Conservation (phyloP, 2,888 invertebrate genomes). For the Agrilus mali region DNA sequence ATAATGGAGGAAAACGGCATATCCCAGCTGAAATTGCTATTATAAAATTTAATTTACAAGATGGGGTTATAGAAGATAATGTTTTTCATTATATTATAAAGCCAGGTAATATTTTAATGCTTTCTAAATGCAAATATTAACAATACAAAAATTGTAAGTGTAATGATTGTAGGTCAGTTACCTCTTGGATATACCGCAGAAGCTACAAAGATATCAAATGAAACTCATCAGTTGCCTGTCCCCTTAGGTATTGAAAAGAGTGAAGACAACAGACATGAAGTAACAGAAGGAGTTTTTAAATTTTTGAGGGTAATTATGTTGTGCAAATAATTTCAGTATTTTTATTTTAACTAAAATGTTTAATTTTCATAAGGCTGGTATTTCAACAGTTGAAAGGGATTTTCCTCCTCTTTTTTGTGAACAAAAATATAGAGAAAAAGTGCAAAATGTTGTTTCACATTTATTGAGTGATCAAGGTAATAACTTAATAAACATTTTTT, state of each 20-base stretch:
- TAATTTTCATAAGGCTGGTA: not conserved
- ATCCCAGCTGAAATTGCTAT: slow-evolving; percentile 42
- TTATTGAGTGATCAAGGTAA: slow-evolving; percentile 14
- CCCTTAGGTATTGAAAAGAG: slow-evolving; percentile 22
- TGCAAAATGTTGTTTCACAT: slow-evolving; percentile 24
- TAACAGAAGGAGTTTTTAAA: slow-evolving; percentile 28
- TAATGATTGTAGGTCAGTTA: slow-evolving; percentile 18
- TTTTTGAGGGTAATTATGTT: slow-evolving; percentile 27
- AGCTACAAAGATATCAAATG: slow-evolving; percentile 28
- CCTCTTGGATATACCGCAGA: slow-evolving; percentile 33
- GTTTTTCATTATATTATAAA: slow-evolving; percentile 32
- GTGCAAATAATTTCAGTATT: no score
- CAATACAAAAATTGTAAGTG: not conserved
- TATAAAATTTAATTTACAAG: slow-evolving; percentile 33
- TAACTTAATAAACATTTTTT: slow-evolving; percentile 18
- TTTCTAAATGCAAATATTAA: not conserved
- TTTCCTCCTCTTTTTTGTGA: slow-evolving; percentile 35
- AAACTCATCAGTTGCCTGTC: slow-evolving; percentile 34
- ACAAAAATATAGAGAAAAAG: slow-evolving; percentile 22
- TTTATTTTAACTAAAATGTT: not conserved
- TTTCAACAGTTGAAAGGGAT: slow-evolving; percentile 1
- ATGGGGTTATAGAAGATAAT: slow-evolving; percentile 32
- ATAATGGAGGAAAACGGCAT: slow-evolving; percentile 20
- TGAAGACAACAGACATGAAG: slow-evolving; percentile 20
- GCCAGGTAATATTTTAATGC: slow-evolving; percentile 30